These are phyloP conservation scores for Druon quercuslanigerum DNA, from an alignment of 1,140 invertebrate species.

Conservation along the genomic window DNA sequence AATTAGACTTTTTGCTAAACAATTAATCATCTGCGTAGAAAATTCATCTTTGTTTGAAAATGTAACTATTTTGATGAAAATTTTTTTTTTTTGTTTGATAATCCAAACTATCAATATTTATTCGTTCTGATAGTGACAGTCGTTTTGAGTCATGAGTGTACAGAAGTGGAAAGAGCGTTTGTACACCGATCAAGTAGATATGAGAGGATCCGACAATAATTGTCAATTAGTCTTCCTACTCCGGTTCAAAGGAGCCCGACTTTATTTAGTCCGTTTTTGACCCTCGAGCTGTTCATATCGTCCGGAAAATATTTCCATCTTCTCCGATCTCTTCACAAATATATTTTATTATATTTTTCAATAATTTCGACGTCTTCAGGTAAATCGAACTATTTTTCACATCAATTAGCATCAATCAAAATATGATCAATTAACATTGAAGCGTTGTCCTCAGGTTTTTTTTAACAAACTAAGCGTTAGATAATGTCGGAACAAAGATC, in stretches of 20 bases:
- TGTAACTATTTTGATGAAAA: too few relatives aligned
- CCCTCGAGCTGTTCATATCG: neutral
- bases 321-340: neutral
- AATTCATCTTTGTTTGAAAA: too few relatives aligned
- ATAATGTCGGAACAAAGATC: too few relatives aligned
- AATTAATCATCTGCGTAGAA: too few relatives aligned
- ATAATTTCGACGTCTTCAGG: neutral
- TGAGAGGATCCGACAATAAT: conserved; percentile 1
- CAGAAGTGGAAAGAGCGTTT: neutral
- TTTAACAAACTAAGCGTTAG: too few relatives aligned
- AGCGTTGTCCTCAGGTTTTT: too few relatives aligned
- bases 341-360: neutral
- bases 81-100: too few relatives aligned
- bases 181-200: neutral
- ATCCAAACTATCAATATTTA: too few relatives aligned
- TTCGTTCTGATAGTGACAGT: too few relatives aligned
- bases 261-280: neutral
- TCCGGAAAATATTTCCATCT: neutral
- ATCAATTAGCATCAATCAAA: conserved; percentile 3
- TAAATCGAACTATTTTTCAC: neutral
- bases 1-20: too few relatives aligned
- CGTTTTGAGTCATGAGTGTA: too few relatives aligned
- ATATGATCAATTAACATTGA: too few relatives aligned
- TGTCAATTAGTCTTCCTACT: conserved; percentile 14
- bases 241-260: conserved; percentile 10